Conservation (phyloP, 2,797 vertebrate species). For the Sebastes ruberrimus region DNA sequence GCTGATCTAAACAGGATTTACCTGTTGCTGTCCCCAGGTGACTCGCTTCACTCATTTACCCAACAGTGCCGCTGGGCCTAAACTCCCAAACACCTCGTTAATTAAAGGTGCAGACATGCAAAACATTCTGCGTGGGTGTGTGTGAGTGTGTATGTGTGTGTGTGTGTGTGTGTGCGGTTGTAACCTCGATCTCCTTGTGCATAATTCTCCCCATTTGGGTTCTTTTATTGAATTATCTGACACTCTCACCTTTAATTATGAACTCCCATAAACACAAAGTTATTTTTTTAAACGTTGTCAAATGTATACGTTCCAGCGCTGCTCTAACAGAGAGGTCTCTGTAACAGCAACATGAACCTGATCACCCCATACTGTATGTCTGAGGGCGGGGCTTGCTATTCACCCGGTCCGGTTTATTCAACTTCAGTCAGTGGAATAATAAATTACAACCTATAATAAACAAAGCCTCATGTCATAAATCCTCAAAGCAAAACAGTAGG, state of each 20-base stretch:
- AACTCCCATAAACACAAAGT: slow-evolving; percentile 9
- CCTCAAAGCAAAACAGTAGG: slow-evolving; percentile 39
- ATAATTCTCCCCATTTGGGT: not conserved
- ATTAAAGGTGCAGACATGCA: slow-evolving; percentile 56
- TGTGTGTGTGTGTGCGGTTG: not conserved
- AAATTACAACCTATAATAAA: slow-evolving; percentile 45
- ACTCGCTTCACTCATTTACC: slow-evolving; percentile 65
- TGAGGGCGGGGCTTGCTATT: not conserved
- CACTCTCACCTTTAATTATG: slow-evolving; percentile 26
- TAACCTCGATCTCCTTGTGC: not conserved
- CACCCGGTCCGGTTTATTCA: slow-evolving; percentile 38
- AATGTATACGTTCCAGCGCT: slow-evolving; percentile 5
- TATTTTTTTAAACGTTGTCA: slow-evolving; percentile 26
- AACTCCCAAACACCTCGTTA: slow-evolving; percentile 65
- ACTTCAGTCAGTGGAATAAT: slow-evolving; percentile 44
- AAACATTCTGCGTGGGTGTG: slow-evolving; percentile 12
- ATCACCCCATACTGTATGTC: slow-evolving; percentile 16
- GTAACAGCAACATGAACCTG: slow-evolving; percentile 20
- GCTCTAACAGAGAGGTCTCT: slow-evolving; percentile 50
- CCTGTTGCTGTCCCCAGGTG: slow-evolving; percentile 73
- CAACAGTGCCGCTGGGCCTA: slow-evolving; percentile 32
- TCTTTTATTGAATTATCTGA: slow-evolving; percentile 28
- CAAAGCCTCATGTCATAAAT: slow-evolving; percentile 57
- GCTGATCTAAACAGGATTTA: slow-evolving; percentile 79
- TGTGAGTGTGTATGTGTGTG: not conserved